Evolutionary conservation across 2,888 invertebrate genomes (phyloP), one percentile per base, ranked within the genome.

Genomic region (Lasioglossum calceatum): DNA sequence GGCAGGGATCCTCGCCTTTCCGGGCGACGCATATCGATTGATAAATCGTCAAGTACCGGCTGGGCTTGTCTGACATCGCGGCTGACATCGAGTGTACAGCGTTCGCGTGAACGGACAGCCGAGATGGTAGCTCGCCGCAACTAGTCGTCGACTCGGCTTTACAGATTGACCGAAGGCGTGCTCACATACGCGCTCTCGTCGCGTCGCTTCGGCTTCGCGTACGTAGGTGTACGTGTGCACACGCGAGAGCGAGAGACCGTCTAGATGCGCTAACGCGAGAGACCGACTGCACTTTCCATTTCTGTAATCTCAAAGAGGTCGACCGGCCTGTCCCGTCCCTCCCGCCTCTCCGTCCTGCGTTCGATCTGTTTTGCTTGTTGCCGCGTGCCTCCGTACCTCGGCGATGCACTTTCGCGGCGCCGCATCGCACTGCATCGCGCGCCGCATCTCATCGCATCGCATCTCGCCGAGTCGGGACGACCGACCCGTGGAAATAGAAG

Each of bases 231-330:
- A 76, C 42, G 67, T 19, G 67, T 14, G 64, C 5, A 39, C 36
- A 61, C 54, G 67, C 64, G 36, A 71, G 61, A 42, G 4, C n/a
- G 47, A 14, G 64, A 2, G 42, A 16, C 39, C 70, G 76, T 76
- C 72, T 83, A 79, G 87, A 90, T 85, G 88, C 89, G 90, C 89
- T 85, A 90, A 92, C 88, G 87, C 86, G 76, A 79, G 16, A 36
- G 79, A 81, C 61, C 70, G 77, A 85, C 83, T 88, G 90, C 90
- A 93, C 93, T 92, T 93, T 93, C 92, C 92, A 92, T 94, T 92
- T 93, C 92, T 92, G 87, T 90, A 87, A 92, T 92, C 88, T 90
- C 89, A 87, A 92, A 90, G 89, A 91, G 88, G 71, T 86, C 82
- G 79, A 82, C 86, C 81, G 71, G 76, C 79, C 72, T 50, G 77